Conservation (phyloP, 2,797 vertebrate genomes). For the Protonibea diacanthus region DNA sequence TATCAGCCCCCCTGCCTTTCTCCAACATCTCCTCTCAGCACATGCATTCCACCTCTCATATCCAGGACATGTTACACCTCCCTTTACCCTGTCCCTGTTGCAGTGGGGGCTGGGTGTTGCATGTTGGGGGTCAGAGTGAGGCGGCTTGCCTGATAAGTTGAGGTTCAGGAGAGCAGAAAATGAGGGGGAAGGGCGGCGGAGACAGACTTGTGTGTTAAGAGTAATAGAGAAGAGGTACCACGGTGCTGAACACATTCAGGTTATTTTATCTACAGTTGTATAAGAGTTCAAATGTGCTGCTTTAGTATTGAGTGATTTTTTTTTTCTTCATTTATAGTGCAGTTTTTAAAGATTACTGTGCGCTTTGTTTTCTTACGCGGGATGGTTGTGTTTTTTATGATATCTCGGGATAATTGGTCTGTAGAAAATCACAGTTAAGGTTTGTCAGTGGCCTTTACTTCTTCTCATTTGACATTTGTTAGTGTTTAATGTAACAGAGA, state of each 20-base stretch:
- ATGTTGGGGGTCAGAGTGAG: constrained; percentile 60
- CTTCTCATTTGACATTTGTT: background rate
- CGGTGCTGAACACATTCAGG: background rate
- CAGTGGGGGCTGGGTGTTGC: constrained; percentile 69
- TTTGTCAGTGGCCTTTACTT: background rate
- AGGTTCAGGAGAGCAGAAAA: constrained; percentile 66
- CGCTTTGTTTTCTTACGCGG: background rate
- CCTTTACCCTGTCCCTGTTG: constrained; percentile 37
- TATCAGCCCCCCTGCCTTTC: constrained; percentile 64
- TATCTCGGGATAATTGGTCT: background rate
- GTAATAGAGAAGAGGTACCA: background rate
- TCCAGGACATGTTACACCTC: constrained; percentile 63
- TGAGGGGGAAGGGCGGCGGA: constrained; percentile 48
- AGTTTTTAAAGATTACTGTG: background rate
- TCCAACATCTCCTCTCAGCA: constrained; percentile 65
- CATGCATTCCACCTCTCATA: constrained; percentile 73
- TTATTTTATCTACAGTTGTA: background rate
- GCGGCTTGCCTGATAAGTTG: constrained; percentile 72
- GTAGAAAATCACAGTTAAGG: background rate
- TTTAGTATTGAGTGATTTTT: background rate
- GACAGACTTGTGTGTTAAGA: constrained; percentile 53
- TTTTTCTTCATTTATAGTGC: background rate
- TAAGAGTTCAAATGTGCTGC: background rate
- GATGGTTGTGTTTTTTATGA: background rate
- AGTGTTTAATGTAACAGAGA: background rate